Percentiles rank a stretch among this genome's conserved stretches.
Conservation (phyloP, 1,140 invertebrate species). For the Drosophila erecta region DNA sequence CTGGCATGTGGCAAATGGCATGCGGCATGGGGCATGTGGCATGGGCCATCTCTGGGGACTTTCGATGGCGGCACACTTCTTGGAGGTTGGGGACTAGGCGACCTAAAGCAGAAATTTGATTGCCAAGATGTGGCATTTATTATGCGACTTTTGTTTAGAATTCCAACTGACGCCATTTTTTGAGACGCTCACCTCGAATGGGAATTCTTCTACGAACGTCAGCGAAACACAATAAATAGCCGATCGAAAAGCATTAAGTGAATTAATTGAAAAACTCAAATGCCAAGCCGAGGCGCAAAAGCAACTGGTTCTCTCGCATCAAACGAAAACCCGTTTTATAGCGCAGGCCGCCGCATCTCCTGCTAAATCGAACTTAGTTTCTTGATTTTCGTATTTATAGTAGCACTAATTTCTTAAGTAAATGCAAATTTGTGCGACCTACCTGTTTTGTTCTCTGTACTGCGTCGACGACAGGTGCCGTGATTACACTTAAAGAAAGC, state of each 20-base stretch:
- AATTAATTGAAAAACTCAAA: conserved; percentile 72
- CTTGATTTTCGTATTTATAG: conserved; percentile 50
- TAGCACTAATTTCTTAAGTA: conserved; percentile 59
- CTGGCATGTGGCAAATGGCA: conserved; percentile 6
- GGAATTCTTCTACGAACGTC: conserved; percentile 28
- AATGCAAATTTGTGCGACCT: conserved; percentile 74
- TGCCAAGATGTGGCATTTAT: conserved; percentile 55
- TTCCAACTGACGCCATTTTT: conserved; percentile 42
- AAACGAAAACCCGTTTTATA: conserved; percentile 57
- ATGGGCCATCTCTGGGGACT: conserved; percentile 10
- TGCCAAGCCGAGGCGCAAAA: conserved; percentile 69
- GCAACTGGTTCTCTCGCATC: conserved; percentile 62
- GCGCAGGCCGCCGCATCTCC: conserved; percentile 11
- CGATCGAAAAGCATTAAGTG: conserved; percentile 51
- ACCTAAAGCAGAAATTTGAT: conserved; percentile 33
- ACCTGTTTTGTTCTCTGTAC: conserved; percentile 41
- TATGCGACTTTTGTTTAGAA: conserved; percentile 23
- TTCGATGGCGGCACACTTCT: neutral
- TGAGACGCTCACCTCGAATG: conserved; percentile 6
- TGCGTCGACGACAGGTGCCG: conserved; percentile 58
- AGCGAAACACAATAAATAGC: conserved; percentile 26
- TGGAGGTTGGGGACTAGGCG: conserved; percentile 7
- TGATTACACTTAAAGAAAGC: neutral
- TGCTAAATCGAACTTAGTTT: conserved; percentile 63
- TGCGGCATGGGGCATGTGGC: conserved; percentile 12